A percentile compares a stretch with the other conserved stretches of the same genome.
Evolutionary conservation across 2,113 vertebrate genomes (phyloP).

Genomic region (Cyprinus carpio): DNA sequence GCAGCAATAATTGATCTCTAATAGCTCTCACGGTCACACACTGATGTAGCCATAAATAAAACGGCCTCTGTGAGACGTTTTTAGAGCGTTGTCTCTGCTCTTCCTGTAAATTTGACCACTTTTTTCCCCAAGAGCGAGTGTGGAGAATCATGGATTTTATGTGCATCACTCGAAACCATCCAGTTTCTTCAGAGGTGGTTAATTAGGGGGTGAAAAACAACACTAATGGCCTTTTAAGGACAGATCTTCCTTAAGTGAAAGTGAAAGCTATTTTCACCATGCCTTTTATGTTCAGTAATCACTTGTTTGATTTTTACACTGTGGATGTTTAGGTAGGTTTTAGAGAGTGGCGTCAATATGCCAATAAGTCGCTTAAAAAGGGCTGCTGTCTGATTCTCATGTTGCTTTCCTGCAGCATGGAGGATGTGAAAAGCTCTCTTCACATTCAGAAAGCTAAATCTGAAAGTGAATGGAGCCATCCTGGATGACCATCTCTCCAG

Average conservation of each 20-base stretch:
- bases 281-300: conserved; percentile 8
- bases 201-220: not conserved
- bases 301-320: conserved; percentile 4
- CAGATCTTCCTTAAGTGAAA: not conserved
- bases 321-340: not conserved
- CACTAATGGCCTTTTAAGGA: conserved; percentile 12
- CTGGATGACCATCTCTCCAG: not conserved
- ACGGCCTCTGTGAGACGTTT: not conserved
- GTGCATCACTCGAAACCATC: conserved; percentile 3
- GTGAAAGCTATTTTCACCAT: not conserved
- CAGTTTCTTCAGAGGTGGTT: not conserved
- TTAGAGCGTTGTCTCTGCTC: conserved; percentile 31
- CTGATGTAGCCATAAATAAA: conserved; percentile 36
- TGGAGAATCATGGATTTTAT: conserved; percentile 11
- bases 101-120: conserved; percentile 18
- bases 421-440: not conserved
- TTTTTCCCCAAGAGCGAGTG: not conserved
- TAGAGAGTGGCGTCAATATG: not conserved
- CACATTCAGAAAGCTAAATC: conserved; percentile 21
- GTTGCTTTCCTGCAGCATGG: not conserved
- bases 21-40: conserved; percentile 18
- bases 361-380: not conserved
- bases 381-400: not conserved
- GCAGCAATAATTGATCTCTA: conserved; percentile 33
- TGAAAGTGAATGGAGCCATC: not conserved